A percentile compares a stretch with the other conserved stretches of the same genome.
Conservation (phyloP, 2,797 vertebrate species). For the Prunella strophiata region DNA sequence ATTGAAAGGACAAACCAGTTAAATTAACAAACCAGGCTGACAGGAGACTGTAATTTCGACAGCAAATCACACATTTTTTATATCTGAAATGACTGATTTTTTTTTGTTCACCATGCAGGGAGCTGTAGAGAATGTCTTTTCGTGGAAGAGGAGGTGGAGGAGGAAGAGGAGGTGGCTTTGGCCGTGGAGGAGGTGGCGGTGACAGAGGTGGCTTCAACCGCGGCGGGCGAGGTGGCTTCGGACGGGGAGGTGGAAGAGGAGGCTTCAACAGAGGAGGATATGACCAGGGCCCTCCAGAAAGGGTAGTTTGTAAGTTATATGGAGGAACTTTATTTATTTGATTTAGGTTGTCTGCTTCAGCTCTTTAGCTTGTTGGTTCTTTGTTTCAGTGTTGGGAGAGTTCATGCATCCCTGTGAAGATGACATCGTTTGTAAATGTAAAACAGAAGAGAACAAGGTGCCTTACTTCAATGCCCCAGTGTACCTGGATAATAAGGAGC, state of each 20-base stretch:
- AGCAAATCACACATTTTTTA: rapidly evolving
- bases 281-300: slow-evolving; percentile 90
- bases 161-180: slow-evolving; percentile 34
- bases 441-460: slow-evolving; percentile 93
- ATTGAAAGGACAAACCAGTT: rapidly evolving
- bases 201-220: slow-evolving; percentile 71
- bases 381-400: slow-evolving; percentile 87
- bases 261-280: slow-evolving; percentile 89
- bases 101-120: not conserved
- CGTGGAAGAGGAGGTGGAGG: slow-evolving; percentile 52
- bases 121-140: slow-evolving; percentile 34
- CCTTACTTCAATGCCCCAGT: slow-evolving; percentile 98
- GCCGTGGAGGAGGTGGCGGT: slow-evolving; percentile 14
- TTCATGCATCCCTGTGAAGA: slow-evolving; percentile 98
- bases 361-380: not conserved
- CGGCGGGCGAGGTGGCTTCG: slow-evolving; percentile 79
- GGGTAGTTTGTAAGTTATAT: slow-evolving; percentile 89
- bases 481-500: slow-evolving; percentile 97
- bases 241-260: slow-evolving; percentile 83
- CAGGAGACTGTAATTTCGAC: not conserved
- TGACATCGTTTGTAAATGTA: slow-evolving; percentile 93
- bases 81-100: not conserved
- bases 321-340: not conserved
- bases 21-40: no score
- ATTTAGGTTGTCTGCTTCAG: not conserved